Conservation (phyloP, 2,113 vertebrate species). For the Kryptolebias marmoratus region DNA sequence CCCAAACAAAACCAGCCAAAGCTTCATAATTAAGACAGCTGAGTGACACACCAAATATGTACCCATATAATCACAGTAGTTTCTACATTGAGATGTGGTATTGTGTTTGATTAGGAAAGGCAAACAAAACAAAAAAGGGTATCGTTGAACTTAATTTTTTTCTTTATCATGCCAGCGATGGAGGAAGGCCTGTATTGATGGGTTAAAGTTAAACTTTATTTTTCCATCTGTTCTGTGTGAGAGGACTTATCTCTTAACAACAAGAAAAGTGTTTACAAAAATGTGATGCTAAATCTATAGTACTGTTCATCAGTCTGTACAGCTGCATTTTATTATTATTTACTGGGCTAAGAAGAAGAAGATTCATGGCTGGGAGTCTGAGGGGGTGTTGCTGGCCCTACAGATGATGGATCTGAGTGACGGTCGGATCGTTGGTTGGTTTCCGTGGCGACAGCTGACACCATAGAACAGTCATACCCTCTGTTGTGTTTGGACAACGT, state of each 20-base stretch:
- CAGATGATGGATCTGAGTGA: slow-evolving; percentile 32
- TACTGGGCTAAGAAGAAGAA: slow-evolving; percentile 21
- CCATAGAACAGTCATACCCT: slow-evolving; percentile 52
- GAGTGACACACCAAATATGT: too few species aligned
- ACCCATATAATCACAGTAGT: too few species aligned
- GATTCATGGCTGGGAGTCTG: neutral
- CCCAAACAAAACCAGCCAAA: too few species aligned
- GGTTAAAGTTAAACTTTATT: too few species aligned
- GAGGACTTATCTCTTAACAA: neutral
- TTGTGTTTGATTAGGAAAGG: too few species aligned
- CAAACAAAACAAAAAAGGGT: too few species aligned
- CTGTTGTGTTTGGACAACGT: slow-evolving; percentile 53
- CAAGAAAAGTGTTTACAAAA: neutral
- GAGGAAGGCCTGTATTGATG: too few species aligned
- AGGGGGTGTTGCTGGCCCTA: slow-evolving; percentile 4
- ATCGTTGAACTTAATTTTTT: too few species aligned
- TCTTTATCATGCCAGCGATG: too few species aligned
- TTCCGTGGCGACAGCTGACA: slow-evolving; percentile 39
- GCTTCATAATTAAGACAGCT: too few species aligned
- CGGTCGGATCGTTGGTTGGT: neutral
- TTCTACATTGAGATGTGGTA: too few species aligned
- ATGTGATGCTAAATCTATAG: slow-evolving; percentile 2
- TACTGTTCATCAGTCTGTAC: neutral
- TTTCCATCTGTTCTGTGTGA: too few species aligned
- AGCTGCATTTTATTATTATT: neutral